Evolutionary conservation across 1,140 invertebrate genomes (phyloP), one percentile per base, ranked within the genome.

Genomic region (Heterodera carotae): DNA sequence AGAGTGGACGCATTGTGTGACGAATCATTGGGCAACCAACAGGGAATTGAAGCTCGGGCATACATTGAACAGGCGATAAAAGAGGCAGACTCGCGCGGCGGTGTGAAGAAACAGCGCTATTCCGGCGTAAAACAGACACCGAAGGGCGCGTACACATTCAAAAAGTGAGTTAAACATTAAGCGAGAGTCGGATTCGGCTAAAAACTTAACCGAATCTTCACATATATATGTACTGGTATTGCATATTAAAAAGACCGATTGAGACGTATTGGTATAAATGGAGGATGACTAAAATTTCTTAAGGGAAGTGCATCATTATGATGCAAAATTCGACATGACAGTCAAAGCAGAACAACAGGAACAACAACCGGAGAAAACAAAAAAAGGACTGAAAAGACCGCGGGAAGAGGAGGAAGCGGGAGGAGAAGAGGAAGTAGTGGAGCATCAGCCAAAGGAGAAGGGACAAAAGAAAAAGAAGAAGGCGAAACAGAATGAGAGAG

Each of bases 1-100:
- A 91, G 97, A 83, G 93, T 98, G 1, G 97, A 99, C 90, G 97
- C 96, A 2, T 91, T 99, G 22, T 94, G 94, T 8, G 97, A 99
- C 33, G 85, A 87, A 33, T 69, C 74, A 67, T 22, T 74, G 27
- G 83, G 81, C 34, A 82, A 80, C 33, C 25, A 76, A 64, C 69
- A 83, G 22, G 85, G 85, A 48, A 78, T 87, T 33, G 85, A 88
- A 18, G 69, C 75, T 18, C 84, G 86, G 69, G 84, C 84, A 34
- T 69, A 76, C 36, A 78, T 87, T 27, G 85, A 87, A 43, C 48
- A 66, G n/a, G 82, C 79, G 34, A 75, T 87, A 10, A 82, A 84
- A 56, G 48, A 43, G 12, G 86, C 86, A 66, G 69, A 82, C 43
- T 78, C 86, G n/a, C 84, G 85, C n/a, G 76, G 76, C 39, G 79